Evolutionary conservation across 2,113 vertebrate genomes (phyloP).

Genomic region (Laticauda colubrina): DNA sequence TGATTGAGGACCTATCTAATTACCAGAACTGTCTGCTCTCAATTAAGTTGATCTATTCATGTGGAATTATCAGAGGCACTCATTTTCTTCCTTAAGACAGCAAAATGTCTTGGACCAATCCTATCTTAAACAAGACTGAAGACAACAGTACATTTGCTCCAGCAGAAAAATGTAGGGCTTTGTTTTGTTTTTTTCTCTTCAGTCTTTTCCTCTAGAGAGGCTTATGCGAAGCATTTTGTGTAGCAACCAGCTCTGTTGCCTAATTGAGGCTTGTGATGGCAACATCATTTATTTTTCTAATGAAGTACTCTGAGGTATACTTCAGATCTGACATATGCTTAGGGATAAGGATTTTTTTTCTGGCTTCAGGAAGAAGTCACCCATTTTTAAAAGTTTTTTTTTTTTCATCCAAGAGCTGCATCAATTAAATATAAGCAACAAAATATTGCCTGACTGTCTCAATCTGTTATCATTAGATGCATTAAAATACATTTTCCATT

Average conservation of each 20-base stretch:
- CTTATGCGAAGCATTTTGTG: neutral
- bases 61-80: neutral
- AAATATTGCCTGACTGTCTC: neutral
- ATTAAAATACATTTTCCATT: neutral
- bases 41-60: neutral
- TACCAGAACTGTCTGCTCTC: neutral
- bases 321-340: neutral
- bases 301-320: constrained; percentile 2
- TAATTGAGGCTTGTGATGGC: neutral
- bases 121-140: neutral
- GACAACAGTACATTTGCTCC: neutral
- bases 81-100: neutral
- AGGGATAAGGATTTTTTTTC: neutral
- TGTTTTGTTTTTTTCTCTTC: constrained; percentile 15
- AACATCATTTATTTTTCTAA: neutral
- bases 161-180: neutral
- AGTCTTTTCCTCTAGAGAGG: constrained; percentile 8
- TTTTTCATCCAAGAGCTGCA: neutral
- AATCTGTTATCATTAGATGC: neutral
- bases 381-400: neutral
- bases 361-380: neutral
- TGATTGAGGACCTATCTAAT: neutral
- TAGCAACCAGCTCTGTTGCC: constrained; percentile 16
- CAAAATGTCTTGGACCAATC: neutral
- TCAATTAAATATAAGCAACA: neutral